These are phyloP conservation scores for Danaus melanippus DNA, from an alignment of 1,140 invertebrate species.

Conservation along the genomic window DNA sequence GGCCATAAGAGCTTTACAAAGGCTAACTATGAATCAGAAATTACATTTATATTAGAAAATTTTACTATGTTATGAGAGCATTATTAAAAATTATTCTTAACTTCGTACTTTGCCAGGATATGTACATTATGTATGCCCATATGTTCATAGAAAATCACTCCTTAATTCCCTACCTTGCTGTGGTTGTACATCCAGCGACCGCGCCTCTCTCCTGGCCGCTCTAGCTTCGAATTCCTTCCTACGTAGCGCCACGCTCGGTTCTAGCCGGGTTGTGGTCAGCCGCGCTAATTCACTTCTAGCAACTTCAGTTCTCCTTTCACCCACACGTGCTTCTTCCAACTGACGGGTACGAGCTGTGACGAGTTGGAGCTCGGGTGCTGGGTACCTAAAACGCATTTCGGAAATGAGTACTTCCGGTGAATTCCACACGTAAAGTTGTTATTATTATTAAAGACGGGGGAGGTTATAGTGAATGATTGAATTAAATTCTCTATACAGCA, in stretches of 20 bases:
- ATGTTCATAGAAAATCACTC: too few species aligned
- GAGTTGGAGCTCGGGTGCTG: slow-evolving; percentile 74
- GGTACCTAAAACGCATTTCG: slow-evolving; percentile 57
- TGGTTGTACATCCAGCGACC: slow-evolving; percentile 64
- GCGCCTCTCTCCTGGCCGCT: slow-evolving; percentile 48
- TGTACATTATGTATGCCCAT: too few species aligned
- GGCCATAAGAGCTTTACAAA: too few species aligned
- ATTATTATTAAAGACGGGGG: neutral
- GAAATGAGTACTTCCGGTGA: neutral
- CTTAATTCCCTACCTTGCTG: slow-evolving; percentile 41
- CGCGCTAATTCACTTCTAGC: slow-evolving; percentile 82
- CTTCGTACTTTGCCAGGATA: too few species aligned
- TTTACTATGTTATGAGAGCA: too few species aligned
- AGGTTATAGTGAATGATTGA: neutral
- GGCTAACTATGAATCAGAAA: too few species aligned
- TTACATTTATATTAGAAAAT: too few species aligned
- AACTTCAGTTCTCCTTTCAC: slow-evolving; percentile 76
- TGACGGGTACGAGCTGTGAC: slow-evolving; percentile 81
- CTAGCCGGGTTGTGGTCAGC: slow-evolving; percentile 78
- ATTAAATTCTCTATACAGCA: too few species aligned
- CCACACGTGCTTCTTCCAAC: slow-evolving; percentile 77
- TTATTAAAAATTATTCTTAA: too few species aligned
- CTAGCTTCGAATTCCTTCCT: slow-evolving; percentile 82
- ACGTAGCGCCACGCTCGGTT: slow-evolving; percentile 81
- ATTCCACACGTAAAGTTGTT: too few species aligned